These are phyloP conservation scores for Dolomedes plantarius DNA, from an alignment of 2,888 invertebrate genomes.

Conservation along the genomic window DNA sequence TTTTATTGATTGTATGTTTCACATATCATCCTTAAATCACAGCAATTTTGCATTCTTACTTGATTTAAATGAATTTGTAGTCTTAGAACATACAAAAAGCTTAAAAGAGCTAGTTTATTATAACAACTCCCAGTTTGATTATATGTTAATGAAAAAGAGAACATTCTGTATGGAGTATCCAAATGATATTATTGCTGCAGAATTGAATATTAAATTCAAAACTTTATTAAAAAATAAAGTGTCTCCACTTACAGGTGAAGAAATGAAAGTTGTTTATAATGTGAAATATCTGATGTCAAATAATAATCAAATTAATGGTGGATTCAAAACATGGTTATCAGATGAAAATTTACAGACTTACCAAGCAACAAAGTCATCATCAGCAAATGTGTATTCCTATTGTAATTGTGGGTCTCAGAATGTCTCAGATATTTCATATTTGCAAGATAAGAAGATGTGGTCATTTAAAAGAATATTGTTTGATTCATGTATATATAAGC, in stretches of 20 bases:
- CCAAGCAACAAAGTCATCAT: not conserved
- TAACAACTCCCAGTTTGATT: constrained; percentile 3
- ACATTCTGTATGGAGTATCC: constrained; percentile 36
- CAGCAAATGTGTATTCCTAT: constrained; percentile 33
- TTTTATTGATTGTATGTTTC: constrained; percentile 38
- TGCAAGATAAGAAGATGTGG: constrained; percentile 42
- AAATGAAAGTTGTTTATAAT: constrained; percentile 18
- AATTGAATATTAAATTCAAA: constrained; percentile 41
- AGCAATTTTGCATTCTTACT: constrained; percentile 10
- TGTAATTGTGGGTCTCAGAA: constrained; percentile 32
- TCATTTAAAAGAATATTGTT: constrained; percentile 35
- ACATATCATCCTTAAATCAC: constrained; percentile 25
- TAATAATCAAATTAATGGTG: not conserved
- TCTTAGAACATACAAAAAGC: constrained; percentile 6
- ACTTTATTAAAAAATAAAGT: constrained; percentile 36
- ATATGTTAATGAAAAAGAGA: constrained; percentile 16
- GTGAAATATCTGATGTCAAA: not conserved
- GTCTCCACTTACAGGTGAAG: not conserved
- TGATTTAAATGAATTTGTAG: constrained; percentile 25
- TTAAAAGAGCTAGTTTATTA: not conserved
- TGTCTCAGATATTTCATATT: too few species aligned
- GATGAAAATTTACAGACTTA: not conserved
- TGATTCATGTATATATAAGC: constrained; percentile 22
- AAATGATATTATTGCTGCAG: constrained; percentile 43
- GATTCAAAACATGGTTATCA: constrained; percentile 23